Conservation (phyloP, 2,888 invertebrate species). For the Brenthis hecate region DNA sequence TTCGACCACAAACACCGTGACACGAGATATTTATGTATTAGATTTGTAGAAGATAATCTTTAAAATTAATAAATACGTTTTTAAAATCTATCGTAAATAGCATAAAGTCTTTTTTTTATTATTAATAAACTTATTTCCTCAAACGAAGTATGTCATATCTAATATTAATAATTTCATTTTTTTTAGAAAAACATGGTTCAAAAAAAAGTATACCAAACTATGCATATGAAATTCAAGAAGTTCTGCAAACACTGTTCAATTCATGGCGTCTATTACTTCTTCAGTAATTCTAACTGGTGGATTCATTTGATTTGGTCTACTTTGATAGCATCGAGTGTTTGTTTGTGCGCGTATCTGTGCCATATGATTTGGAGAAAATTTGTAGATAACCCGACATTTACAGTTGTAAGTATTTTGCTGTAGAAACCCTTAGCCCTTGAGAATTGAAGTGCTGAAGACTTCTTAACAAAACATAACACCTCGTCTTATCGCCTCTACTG, state of each 20-base stretch:
- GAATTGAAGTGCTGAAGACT: too few relatives aligned
- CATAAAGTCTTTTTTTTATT: too few relatives aligned
- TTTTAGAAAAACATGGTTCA: not conserved
- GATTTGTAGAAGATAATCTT: too few relatives aligned
- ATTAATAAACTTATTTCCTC: too few relatives aligned
- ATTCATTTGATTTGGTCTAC: conserved; percentile 52
- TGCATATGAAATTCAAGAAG: conserved; percentile 44
- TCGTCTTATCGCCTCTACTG: too few relatives aligned
- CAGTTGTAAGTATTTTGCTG: conserved; percentile 56
- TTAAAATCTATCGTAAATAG: too few relatives aligned
- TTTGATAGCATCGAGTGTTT: conserved; percentile 52
- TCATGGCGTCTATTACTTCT: conserved; percentile 65
- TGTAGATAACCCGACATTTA: conserved; percentile 65
- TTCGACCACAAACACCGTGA: too few relatives aligned
- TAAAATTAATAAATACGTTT: too few relatives aligned
- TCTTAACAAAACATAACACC: too few relatives aligned
- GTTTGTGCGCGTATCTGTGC: conserved; percentile 59
- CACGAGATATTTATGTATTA: too few relatives aligned
- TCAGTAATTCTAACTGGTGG: conserved; percentile 44
- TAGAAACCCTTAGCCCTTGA: not conserved
- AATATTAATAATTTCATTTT: too few relatives aligned
- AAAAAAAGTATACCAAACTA: not conserved
- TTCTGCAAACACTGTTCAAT: conserved; percentile 62
- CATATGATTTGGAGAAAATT: conserved; percentile 71
- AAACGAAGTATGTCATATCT: too few relatives aligned